Evolutionary conservation across 1,140 invertebrate species (phyloP), one percentile per base, ranked within the genome.

Genomic region (silkworm (Bombyx mori)): DNA sequence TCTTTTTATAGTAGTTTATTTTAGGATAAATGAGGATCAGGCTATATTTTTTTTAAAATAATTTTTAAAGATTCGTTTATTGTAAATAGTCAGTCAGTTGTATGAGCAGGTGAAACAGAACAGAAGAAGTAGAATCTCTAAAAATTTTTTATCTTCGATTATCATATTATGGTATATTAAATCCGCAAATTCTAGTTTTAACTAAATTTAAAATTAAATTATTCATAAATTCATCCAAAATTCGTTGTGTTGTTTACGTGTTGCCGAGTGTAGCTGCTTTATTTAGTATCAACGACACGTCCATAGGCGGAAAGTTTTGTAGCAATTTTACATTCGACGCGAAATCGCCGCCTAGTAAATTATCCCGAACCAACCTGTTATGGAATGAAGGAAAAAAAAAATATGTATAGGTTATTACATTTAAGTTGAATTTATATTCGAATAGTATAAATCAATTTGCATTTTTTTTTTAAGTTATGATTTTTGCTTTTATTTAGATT

Each of bases 241-340:
- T 54, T 9, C 42, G 42, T 43, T 22, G 44, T 46, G 22, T 57
- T 6, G 43, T 43, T 57, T 51, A 57, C 8, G 9, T n/a, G 44
- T 54, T 58, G 7, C 63, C 66, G 62, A 69, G 66, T 60, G 76
- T 66, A 12, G 71, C 66, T 9, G 77, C 82, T 58, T 79, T 85
- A 52, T 80, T 79, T n/a, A 83, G 58, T 57, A 85, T 85, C 42
- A 79, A 55, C 2, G 79, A 77, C 8, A 85, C 80, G 49, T 85
- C 82, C 80, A 83, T 85, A 1, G 80, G 82, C n/a, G 82, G 82
- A 42, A 79, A 85, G 58, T 76, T 80, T 54, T 85, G 82, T 18
- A 98, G 87, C n/a, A 98, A 86, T 89, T 98, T 98, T 42, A 99
- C 95, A 87, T 97, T 97, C 1, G 92, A 89, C 43, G 96, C 93